Evolutionary conservation across 2,113 vertebrate genomes (phyloP).

Genomic region (Brevimyrus niger): DNA sequence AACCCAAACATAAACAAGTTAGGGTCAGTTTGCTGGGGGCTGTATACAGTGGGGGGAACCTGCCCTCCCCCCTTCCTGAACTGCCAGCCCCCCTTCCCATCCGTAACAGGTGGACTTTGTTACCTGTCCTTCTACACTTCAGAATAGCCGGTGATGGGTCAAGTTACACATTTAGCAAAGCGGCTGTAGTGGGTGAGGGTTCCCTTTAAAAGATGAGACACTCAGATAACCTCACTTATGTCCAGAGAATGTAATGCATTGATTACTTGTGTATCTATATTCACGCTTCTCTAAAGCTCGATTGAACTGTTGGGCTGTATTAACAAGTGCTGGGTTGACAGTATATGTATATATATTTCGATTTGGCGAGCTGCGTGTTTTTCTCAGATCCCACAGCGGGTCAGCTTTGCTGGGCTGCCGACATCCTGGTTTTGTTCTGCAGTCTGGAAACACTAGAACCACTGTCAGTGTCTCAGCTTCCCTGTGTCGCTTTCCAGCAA

Average conservation of each 20-base stretch:
- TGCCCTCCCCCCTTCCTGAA: background rate
- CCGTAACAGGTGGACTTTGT: background rate
- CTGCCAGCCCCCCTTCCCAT: too few relatives aligned
- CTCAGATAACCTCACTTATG: background rate
- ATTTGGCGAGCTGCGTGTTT: background rate
- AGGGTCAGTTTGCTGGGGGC: background rate
- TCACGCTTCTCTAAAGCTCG: background rate
- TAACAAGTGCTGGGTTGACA: background rate
- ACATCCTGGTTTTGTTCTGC: background rate
- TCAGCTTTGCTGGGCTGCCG: background rate
- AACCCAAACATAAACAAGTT: background rate
- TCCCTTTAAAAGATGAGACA: background rate
- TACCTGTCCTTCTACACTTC: background rate
- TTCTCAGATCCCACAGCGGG: background rate
- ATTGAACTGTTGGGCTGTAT: background rate
- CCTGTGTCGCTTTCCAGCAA: too few relatives aligned
- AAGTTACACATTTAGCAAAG: background rate
- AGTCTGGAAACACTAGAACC: background rate
- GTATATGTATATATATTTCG: background rate
- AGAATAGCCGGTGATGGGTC: background rate
- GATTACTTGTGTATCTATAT: background rate
- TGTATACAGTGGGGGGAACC: background rate
- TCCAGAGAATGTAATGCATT: background rate
- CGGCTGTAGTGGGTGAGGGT: background rate
- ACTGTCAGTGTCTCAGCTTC: too few relatives aligned